Evolutionary conservation across 2,113 vertebrate genomes (phyloP).

Genomic region (Ptychochromis oligacanthus): DNA sequence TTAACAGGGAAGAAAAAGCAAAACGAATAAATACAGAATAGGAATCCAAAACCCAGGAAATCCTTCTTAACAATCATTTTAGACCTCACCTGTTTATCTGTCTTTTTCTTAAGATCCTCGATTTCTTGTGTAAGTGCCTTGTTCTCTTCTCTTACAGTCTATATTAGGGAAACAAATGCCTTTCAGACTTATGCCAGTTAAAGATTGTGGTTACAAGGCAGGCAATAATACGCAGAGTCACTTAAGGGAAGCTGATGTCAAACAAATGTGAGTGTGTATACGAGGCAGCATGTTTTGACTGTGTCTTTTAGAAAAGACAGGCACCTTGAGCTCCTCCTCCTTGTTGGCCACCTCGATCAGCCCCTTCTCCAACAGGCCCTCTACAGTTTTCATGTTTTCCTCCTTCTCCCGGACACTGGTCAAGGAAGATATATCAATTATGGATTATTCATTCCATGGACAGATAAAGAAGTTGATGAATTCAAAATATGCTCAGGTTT

Average conservation of each 20-base stretch:
- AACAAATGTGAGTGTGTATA: background rate
- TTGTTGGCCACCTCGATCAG: conserved; percentile 96
- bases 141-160: conserved; percentile 86
- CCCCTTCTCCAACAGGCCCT: conserved; percentile 90
- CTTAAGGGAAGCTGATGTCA: background rate
- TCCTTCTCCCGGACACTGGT: conserved; percentile 87
- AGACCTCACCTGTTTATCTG: conserved; percentile 84
- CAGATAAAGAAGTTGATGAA: background rate
- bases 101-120: conserved; percentile 83
- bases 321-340: conserved; percentile 92
- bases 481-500: conserved; percentile 3
- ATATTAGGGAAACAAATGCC: conserved; percentile 36
- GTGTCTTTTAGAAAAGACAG: background rate
- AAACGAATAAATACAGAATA: background rate
- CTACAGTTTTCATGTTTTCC: conserved; percentile 93
- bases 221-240: background rate
- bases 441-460: background rate
- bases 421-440: conserved; percentile 9
- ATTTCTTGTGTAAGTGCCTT: conserved; percentile 83
- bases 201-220: background rate
- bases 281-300: background rate
- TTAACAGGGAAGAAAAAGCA: background rate
- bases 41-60: background rate
- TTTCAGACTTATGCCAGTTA: background rate
- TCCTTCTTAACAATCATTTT: background rate